These are phyloP conservation scores for Ichneumoninae sp. DNA, from an alignment of 2,888 invertebrate genomes.

Conservation along the genomic window DNA sequence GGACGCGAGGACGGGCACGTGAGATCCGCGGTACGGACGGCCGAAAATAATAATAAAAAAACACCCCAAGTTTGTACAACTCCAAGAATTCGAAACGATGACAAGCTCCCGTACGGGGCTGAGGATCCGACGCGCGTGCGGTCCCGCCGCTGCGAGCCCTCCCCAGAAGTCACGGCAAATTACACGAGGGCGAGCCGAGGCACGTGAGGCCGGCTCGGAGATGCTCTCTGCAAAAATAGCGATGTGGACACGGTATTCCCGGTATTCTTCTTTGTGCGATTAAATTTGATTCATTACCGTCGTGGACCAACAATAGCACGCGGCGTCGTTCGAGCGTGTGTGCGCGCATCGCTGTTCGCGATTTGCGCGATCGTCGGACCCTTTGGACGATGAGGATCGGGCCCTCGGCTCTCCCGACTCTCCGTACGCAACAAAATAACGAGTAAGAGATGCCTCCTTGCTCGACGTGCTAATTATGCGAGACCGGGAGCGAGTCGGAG, in stretches of 20 bases:
- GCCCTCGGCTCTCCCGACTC: background rate
- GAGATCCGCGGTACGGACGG: background rate
- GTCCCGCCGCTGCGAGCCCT: background rate
- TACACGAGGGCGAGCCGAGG: background rate
- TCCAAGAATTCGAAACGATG: constrained; percentile 32
- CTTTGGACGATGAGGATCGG: constrained; percentile 1
- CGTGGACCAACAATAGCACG: background rate
- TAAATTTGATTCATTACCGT: constrained; percentile 80
- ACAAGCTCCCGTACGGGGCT: background rate
- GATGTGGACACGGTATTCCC: constrained; percentile 43
- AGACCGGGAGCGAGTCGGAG: constrained; percentile 42
- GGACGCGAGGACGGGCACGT: background rate
- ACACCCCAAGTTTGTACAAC: constrained; percentile 28
- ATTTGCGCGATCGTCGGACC: constrained; percentile 16
- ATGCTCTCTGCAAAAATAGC: constrained; percentile 60
- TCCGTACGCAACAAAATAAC: constrained; percentile 46
- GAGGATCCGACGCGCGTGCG: background rate
- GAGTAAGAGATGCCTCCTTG: constrained; percentile 57
- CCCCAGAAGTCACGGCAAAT: constrained; percentile 30
- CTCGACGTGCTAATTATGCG: constrained; percentile 76
- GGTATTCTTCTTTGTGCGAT: constrained; percentile 76
- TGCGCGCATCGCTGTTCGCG: background rate
- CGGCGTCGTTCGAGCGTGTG: background rate
- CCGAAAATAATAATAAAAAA: background rate
- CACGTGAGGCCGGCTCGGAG: background rate